These are phyloP conservation scores for Microctenopoma stevenorrisi DNA, from an alignment of 2,797 vertebrate genomes.

Conservation along the genomic window DNA sequence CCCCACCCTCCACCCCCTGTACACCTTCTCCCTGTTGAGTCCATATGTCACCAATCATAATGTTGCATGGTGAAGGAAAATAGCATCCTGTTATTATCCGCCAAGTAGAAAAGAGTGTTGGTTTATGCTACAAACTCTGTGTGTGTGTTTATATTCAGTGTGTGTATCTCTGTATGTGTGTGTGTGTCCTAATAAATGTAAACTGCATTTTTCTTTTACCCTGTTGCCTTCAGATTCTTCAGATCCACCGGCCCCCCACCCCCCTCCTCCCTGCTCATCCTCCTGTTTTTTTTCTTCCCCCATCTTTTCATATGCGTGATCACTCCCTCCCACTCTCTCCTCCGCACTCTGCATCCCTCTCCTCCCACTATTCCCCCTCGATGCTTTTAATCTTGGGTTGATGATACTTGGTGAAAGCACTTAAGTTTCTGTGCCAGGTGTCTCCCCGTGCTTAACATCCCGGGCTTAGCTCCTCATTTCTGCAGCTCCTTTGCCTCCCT, in stretches of 20 bases:
- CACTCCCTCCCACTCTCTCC: constrained; percentile 56
- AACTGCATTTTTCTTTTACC: constrained; percentile 30
- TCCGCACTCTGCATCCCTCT: constrained; percentile 52
- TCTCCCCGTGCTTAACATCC: constrained; percentile 70
- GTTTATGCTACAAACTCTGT: constrained; percentile 16
- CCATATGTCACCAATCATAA: constrained; percentile 59
- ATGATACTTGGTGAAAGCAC: constrained; percentile 78
- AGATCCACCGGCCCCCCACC: neutral
- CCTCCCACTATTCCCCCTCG: constrained; percentile 64
- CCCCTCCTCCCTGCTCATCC: constrained; percentile 18
- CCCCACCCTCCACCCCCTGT: too few relatives aligned
- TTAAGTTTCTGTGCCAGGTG: constrained; percentile 76
- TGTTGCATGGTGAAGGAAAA: constrained; percentile 36
- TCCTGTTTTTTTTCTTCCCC: constrained; percentile 20
- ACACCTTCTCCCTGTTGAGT: constrained; percentile 1
- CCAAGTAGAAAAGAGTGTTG: constrained; percentile 34
- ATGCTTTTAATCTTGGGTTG: constrained; percentile 76
- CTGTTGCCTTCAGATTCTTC: constrained; percentile 27
- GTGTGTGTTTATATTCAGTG: neutral
- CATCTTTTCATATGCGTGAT: constrained; percentile 65
- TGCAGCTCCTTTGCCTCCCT: constrained; percentile 19
- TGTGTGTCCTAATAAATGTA: constrained; percentile 13
- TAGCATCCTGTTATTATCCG: constrained; percentile 59
- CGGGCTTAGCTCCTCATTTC: constrained; percentile 60
- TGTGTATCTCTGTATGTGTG: constrained; percentile 8